Conservation (phyloP, 2,113 vertebrate genomes). For the Sarotherodon lohbergeri region DNA sequence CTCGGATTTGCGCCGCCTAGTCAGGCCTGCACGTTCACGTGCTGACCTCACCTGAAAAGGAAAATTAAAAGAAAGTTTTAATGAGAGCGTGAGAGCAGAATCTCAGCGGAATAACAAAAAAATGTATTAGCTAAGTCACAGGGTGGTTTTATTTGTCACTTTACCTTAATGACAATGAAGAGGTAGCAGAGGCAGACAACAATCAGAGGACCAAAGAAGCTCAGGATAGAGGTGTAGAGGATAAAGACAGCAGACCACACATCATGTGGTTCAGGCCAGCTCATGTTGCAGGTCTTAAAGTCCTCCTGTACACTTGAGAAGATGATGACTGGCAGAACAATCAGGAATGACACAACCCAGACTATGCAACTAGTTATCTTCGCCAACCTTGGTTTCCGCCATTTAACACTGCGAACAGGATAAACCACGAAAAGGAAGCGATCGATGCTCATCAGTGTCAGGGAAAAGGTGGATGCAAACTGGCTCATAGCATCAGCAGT, state of each 20-base stretch:
- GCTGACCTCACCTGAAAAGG: conserved; percentile 76
- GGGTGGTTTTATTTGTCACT: not conserved
- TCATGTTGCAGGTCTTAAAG: conserved; percentile 85
- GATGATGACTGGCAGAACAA: conserved; percentile 83
- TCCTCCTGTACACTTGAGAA: conserved; percentile 80
- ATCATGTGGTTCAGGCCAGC: conserved; percentile 80
- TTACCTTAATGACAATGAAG: conserved; percentile 82
- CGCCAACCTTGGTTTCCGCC: conserved; percentile 81
- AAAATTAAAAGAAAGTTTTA: not conserved
- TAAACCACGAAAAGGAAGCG: conserved; percentile 91
- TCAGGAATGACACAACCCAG: conserved; percentile 82
- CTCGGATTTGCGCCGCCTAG: conserved; percentile 79
- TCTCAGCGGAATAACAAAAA: not conserved
- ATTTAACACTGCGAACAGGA: conserved; percentile 81
- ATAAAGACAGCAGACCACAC: conserved; percentile 83
- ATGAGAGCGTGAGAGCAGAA: not conserved
- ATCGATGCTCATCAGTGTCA: conserved; percentile 93
- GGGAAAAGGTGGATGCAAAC: conserved; percentile 89
- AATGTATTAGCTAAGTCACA: not conserved
- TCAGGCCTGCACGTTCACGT: conserved; percentile 76
- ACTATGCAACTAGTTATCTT: conserved; percentile 77
- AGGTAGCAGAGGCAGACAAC: conserved; percentile 90
- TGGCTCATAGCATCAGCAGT: conserved; percentile 86
- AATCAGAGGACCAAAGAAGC: conserved; percentile 84
- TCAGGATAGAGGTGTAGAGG: conserved; percentile 82